These are phyloP conservation scores for Phoenicopterus ruber DNA, from an alignment of 2,113 vertebrate genomes.

Conservation along the genomic window DNA sequence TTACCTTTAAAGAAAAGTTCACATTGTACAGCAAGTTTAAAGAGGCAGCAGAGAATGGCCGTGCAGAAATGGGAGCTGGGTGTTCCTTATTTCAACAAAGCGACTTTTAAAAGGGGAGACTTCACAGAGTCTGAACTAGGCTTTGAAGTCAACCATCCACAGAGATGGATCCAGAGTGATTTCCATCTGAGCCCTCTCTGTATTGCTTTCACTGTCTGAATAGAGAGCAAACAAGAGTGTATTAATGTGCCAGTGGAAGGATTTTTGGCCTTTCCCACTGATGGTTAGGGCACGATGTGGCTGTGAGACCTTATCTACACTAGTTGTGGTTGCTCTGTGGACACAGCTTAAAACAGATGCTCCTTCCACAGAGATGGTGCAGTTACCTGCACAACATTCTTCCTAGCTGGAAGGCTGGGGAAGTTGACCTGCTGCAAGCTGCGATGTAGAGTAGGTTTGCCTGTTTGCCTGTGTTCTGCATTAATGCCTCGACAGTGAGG, in stretches of 20 bases:
- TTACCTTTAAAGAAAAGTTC: neutral
- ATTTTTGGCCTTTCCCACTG: neutral
- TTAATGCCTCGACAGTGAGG: neutral
- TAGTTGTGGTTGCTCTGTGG: neutral
- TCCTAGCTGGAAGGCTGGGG: neutral
- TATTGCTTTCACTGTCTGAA: neutral
- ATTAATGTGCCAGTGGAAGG: neutral
- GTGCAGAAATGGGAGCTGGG: neutral
- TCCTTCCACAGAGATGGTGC: neutral
- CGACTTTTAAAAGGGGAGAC: neutral
- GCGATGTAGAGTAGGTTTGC: neutral
- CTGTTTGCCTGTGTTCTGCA: neutral
- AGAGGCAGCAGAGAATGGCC: neutral
- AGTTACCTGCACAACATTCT: neutral
- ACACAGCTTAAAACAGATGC: neutral
- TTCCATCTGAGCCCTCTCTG: neutral
- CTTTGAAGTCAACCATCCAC: neutral
- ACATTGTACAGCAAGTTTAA: neutral
- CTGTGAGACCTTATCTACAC: neutral
- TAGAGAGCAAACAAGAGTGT: neutral
- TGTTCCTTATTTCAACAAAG: neutral
- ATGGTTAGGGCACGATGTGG: neutral
- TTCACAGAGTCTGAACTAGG: neutral
- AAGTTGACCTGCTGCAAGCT: neutral
- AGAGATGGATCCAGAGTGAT: neutral